phyloP scores from a whole-genome alignment of 2,113 vertebrate species.

The Brevimyrus niger region DNA sequence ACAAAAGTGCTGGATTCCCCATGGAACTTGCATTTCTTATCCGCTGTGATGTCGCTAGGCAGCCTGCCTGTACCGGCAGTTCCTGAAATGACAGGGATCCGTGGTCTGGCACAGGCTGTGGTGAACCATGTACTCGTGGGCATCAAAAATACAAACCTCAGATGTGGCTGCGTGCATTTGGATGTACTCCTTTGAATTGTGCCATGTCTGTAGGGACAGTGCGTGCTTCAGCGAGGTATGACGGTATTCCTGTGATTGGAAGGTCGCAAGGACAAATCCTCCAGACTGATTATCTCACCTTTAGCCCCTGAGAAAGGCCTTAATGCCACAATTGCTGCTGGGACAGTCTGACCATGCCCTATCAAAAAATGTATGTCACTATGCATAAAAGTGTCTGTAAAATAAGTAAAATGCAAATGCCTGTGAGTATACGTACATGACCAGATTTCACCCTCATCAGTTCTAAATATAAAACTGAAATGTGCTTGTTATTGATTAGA shows the following conservation, averaged over 20 bases:
- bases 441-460: not conserved
- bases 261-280: not conserved
- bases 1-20: not conserved
- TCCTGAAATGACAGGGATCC: not conserved
- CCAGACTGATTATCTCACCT: not conserved
- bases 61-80: not conserved
- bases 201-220: not conserved
- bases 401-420: not conserved
- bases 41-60: not conserved
- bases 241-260: not conserved
- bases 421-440: not conserved
- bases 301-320: not conserved
- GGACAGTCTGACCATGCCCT: conserved; percentile 22
- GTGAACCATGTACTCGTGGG: not conserved
- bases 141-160: conserved; percentile 10
- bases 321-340: not conserved
- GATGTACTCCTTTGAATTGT: not conserved
- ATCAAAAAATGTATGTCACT: conserved; percentile 15
- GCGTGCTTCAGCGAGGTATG: not conserved
- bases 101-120: not conserved
- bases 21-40: not conserved
- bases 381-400: conserved; percentile 2
- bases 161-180: not conserved
- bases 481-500: not conserved
- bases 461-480: not conserved